Evolutionary conservation across 2,797 vertebrate genomes (phyloP).

Genomic region (Nothura maculosa): DNA sequence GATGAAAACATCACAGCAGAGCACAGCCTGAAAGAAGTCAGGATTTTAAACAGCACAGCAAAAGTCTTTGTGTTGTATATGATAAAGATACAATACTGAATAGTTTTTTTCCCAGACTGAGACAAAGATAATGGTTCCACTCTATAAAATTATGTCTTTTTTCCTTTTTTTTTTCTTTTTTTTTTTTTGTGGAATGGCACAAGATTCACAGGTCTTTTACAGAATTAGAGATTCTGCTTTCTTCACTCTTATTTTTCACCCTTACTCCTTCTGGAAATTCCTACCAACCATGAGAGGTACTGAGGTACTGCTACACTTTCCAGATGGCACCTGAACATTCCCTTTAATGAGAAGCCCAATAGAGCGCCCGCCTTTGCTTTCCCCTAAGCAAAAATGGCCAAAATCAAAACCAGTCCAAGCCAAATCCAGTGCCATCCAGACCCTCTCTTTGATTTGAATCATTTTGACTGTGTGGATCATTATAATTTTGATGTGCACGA

Average conservation of each 20-base stretch:
- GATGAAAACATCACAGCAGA: constrained; percentile 75
- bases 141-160: constrained; percentile 36
- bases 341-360: neutral
- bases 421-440: neutral
- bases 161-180: too few relatives aligned
- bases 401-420: neutral
- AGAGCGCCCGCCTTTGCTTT: accelerated
- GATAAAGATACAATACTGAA: constrained; percentile 66
- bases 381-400: neutral
- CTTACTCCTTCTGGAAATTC: neutral
- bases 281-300: neutral
- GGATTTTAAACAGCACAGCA: constrained; percentile 74
- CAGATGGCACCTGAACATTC: accelerated
- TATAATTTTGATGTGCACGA: neutral
- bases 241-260: neutral
- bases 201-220: constrained; percentile 46
- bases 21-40: constrained; percentile 69
- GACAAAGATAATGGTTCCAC: constrained; percentile 31
- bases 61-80: constrained; percentile 66
- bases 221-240: constrained; percentile 1
- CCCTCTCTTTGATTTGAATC: neutral
- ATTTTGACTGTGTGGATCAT: neutral
- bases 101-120: constrained; percentile 56
- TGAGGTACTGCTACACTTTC: neutral
- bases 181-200: neutral